Evolutionary conservation across 1,140 invertebrate genomes (phyloP).

Genomic region (Pygmarrhopalites habei): DNA sequence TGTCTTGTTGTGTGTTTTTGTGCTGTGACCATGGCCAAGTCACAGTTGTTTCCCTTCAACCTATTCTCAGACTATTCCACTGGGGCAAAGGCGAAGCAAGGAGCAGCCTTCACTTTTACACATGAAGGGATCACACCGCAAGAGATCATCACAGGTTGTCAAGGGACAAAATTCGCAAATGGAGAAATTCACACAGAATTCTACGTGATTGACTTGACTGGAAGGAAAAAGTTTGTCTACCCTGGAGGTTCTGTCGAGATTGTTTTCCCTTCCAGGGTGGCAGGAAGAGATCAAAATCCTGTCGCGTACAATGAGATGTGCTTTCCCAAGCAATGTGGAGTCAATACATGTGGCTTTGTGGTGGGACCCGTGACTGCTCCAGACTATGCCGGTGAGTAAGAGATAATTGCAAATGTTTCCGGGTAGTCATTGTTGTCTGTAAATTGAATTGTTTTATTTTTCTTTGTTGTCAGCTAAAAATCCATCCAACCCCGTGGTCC

Average conservation of each 20-base stretch:
- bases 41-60: too few relatives aligned
- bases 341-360: slow-evolving; percentile 9
- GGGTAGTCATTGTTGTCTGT: too few relatives aligned
- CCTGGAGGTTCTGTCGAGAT: slow-evolving; percentile 2
- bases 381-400: too few relatives aligned
- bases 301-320: slow-evolving; percentile 27
- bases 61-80: too few relatives aligned
- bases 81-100: neutral
- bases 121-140: slow-evolving; percentile 28
- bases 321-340: slow-evolving; percentile 23
- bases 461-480: too few relatives aligned
- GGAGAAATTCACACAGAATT: slow-evolving; percentile 12
- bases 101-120: slow-evolving; percentile 11
- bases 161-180: slow-evolving; percentile 14
- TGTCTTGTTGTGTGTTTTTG: too few relatives aligned
- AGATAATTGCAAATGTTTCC: too few relatives aligned
- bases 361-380: slow-evolving; percentile 24
- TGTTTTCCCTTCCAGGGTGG: slow-evolving; percentile 1
- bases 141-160: slow-evolving; percentile 26
- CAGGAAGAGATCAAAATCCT: neutral
- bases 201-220: slow-evolving; percentile 27
- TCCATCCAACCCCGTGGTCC: too few relatives aligned
- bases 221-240: slow-evolving; percentile 22
- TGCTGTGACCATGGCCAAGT: too few relatives aligned
- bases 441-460: too few relatives aligned